These are phyloP conservation scores for Serrognathus titanus DNA, from an alignment of 2,888 invertebrate species.

Conservation along the genomic window DNA sequence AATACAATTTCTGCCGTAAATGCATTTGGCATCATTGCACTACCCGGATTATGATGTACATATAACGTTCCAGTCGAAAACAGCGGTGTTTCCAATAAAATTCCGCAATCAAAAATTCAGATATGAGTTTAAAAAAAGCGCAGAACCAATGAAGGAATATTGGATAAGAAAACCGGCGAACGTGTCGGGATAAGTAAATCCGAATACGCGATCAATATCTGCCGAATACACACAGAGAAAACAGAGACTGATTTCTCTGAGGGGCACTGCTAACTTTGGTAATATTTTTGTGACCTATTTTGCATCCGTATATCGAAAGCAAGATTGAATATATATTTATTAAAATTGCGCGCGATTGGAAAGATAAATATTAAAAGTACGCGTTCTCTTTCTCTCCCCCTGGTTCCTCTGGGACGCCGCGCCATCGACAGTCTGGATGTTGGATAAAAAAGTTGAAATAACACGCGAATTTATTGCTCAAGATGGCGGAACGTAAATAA, in stretches of 20 bases:
- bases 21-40: no score
- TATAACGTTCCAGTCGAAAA: no score
- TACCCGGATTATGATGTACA: no score
- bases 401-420: no score
- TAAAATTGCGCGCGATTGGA: conserved; percentile 11
- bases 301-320: conserved; percentile 3
- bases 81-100: no score
- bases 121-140: no score
- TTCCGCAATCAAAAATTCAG: no score
- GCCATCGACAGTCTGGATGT: no score
- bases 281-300: conserved; percentile 4
- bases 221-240: conserved; percentile 1
- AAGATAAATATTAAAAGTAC: conserved; percentile 5
- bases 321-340: conserved; percentile 14
- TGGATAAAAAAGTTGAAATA: no score
- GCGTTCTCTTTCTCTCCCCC: not conserved
- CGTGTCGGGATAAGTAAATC: conserved; percentile 14
- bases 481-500: no score
- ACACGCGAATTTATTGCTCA: no score
- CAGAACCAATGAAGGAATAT: not conserved
- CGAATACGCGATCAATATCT: conserved; percentile 13
- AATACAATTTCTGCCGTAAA: no score
- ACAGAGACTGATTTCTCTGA: conserved; percentile 1
- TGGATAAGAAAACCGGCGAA: conserved; percentile 2
- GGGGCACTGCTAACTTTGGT: not conserved